Evolutionary conservation across 2,797 vertebrate species (phyloP).

Genomic region (Columba guinea): DNA sequence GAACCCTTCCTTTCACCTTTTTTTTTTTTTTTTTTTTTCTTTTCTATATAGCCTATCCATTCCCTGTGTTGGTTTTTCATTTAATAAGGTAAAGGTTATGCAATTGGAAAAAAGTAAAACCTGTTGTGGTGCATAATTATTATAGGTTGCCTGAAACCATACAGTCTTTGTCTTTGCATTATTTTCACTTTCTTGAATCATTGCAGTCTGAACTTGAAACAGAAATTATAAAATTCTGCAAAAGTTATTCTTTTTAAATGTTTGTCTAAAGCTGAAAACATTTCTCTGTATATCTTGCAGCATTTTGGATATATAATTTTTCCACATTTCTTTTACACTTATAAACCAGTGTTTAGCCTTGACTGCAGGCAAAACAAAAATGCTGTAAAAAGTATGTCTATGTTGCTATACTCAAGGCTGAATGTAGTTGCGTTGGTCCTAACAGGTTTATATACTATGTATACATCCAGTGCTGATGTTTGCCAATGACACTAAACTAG

Average conservation of each 20-base stretch:
- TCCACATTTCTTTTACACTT: background rate
- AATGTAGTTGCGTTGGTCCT: background rate
- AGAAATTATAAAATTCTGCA: background rate
- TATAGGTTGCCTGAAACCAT: background rate
- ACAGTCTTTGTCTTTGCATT: background rate
- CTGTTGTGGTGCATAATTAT: background rate
- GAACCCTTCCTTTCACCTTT: background rate
- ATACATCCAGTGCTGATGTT: background rate
- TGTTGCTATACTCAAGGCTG: background rate
- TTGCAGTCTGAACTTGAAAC: background rate
- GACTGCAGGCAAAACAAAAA: background rate
- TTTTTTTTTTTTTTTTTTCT: too few relatives aligned
- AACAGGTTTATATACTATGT: background rate
- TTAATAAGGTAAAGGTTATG: background rate
- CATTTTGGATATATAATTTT: background rate
- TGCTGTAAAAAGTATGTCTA: background rate
- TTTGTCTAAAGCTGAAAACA: background rate
- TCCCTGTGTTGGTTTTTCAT: background rate
- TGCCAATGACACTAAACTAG: background rate
- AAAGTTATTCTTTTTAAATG: background rate
- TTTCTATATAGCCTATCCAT: background rate
- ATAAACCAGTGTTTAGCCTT: background rate
- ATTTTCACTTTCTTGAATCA: background rate
- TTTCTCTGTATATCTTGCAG: background rate
- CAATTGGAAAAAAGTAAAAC: background rate